Conservation (phyloP, 1,140 invertebrate genomes). For the Achatina immaculata region DNA sequence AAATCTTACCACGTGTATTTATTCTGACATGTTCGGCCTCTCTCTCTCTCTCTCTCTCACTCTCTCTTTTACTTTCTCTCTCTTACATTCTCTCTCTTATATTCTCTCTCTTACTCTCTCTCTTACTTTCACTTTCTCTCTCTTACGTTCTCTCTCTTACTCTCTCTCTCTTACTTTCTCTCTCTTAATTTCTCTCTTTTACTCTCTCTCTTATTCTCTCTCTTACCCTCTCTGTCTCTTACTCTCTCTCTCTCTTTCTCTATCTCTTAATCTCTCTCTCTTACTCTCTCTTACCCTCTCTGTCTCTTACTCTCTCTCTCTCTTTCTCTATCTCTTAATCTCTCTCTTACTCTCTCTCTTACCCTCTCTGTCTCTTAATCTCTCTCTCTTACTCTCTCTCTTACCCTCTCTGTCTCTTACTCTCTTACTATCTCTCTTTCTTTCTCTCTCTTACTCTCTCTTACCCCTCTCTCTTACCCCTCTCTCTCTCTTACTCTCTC, state of each 20-base stretch:
- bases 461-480: not conserved
- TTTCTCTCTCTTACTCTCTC: not conserved
- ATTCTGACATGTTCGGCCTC: too few relatives aligned
- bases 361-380: not conserved
- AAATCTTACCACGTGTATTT: too few relatives aligned
- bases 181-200: too few relatives aligned
- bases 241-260: not conserved
- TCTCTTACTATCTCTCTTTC: not conserved
- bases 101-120: too few relatives aligned
- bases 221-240: not conserved
- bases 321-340: not conserved
- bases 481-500: not conserved
- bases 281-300: not conserved
- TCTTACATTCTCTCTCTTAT: too few relatives aligned
- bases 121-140: too few relatives aligned
- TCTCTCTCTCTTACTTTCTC: too few relatives aligned
- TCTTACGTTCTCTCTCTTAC: too few relatives aligned
- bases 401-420: not conserved
- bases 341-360: not conserved
- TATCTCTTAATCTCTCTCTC: not conserved
- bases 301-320: not conserved
- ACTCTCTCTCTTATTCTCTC: too few relatives aligned
- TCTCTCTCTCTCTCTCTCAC: too few relatives aligned
- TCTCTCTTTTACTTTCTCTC: too few relatives aligned
- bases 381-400: not conserved